Evolutionary conservation across 2,888 invertebrate species (phyloP), one percentile per base, ranked within the genome.

Genomic region (Leptopilina myrica): DNA sequence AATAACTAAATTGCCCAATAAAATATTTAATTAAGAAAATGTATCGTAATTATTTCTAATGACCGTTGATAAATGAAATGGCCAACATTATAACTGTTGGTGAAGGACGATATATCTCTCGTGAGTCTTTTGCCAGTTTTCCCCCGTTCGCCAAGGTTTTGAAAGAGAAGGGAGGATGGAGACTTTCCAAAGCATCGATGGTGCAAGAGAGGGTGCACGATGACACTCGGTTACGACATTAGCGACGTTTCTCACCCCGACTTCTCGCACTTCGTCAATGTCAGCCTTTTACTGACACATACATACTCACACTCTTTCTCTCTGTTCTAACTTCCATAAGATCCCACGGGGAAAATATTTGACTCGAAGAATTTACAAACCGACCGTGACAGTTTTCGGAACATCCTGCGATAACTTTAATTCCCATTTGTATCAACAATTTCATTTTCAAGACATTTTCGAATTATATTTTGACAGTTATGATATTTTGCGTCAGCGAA

Each of bases 221-320:
- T 88, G 88, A 88, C 88, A 88, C 87, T 88, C 84, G 86, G 87
- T 89, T 88, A 89, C 87, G 89, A 87, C 88, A 89, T 89, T 89
- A 89, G 88, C 88, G 86, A 85, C 86, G 84, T 85, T 85, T 84
- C 83, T 86, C 87, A 85, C 86, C 86, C 87, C 82, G 76, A 82
- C 84, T 84, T 85, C 83, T 83, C 84, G 85, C 85, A 88, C 88
- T 89, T 87, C 87, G 89, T 89, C 89, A 89, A 87, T 86, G 89
- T 89, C 89, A 87, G 76, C 53, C 53, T 64, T 77, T 66, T 53
- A 53, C 77, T 65, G 76, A 62, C 76, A 76, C 46, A 46, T 20
- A 20, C 20, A 20, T 20, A 46, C 76, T 56, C 33, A 33, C 73
- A 9, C 33, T 14, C 12, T 49, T 11, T 11, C 49, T 49, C 49